phyloP scores from a whole-genome alignment of 2,888 invertebrate species.

The Gerosis bhagava region DNA sequence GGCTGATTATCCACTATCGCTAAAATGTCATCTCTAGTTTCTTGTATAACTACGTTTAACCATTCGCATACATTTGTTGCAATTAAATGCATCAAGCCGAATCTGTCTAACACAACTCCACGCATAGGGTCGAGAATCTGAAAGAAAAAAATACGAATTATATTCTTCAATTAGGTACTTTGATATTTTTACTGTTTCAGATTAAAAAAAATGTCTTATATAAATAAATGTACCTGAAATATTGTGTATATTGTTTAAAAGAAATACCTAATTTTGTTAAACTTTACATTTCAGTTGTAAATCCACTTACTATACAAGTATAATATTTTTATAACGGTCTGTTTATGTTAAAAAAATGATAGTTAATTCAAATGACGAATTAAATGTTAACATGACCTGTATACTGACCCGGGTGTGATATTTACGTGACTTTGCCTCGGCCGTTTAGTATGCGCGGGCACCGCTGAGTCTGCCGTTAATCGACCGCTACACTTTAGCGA shows the following conservation, averaged over 20 bases:
- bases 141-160: constrained; percentile 35
- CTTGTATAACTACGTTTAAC: constrained; percentile 93
- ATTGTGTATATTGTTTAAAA: too few relatives aligned
- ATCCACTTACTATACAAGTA: too few relatives aligned
- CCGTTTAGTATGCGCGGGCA: constrained; percentile 60
- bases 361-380: constrained; percentile 6
- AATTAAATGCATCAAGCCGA: constrained; percentile 96
- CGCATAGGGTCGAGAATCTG: constrained; percentile 73
- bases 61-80: constrained; percentile 97
- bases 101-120: constrained; percentile 82
- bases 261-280: too few relatives aligned
- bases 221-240: too few relatives aligned
- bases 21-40: constrained; percentile 93
- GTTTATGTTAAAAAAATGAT: too few relatives aligned
- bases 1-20: constrained; percentile 63
- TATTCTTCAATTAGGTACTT: too few relatives aligned
- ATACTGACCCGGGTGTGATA: constrained; percentile 16
- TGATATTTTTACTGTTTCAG: too few relatives aligned
- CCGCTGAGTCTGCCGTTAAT: constrained; percentile 67
- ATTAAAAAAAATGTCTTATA: too few relatives aligned
- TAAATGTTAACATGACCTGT: constrained; percentile 13
- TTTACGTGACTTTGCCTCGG: constrained; percentile 20
- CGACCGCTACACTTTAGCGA: constrained; percentile 70
- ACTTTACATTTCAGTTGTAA: too few relatives aligned
- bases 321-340: too few relatives aligned